A percentile compares a stretch with the other conserved stretches of the same genome.
These are phyloP conservation scores for Macrosiphum euphorbiae DNA, from an alignment of 2,888 invertebrate genomes.

Conservation along the genomic window DNA sequence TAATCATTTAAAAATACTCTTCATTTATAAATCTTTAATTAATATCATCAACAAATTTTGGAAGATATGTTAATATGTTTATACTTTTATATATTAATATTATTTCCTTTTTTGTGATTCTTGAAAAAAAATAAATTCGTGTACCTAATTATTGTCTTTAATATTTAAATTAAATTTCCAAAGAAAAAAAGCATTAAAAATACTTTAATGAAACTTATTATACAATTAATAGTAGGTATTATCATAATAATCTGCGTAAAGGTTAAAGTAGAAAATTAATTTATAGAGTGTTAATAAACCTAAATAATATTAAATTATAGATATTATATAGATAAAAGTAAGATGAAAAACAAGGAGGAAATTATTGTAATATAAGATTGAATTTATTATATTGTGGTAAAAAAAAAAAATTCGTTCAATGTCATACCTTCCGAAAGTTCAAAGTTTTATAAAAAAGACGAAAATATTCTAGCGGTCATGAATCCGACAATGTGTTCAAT, in stretches of 20 bases:
- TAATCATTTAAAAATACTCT: background rate
- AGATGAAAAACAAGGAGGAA: background rate
- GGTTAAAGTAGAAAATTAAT: background rate
- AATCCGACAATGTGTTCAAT: conserved; percentile 23
- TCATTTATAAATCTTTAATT: background rate
- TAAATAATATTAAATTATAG: background rate
- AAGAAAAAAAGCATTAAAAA: background rate
- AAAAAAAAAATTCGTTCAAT: conserved; percentile 41
- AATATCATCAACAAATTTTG: background rate
- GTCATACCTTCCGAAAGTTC: conserved; percentile 54
- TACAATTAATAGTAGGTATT: background rate
- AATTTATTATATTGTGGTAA: conserved; percentile 9
- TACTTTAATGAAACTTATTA: background rate
- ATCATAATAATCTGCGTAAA: background rate
- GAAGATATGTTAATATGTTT: background rate
- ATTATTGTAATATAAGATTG: background rate
- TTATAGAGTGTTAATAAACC: conserved; percentile 10
- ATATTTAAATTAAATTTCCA: background rate
- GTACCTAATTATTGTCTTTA: background rate
- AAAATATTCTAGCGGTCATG: conserved; percentile 27
- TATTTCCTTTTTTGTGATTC: background rate
- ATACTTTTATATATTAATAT: background rate
- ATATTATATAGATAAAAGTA: background rate
- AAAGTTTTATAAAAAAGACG: conserved; percentile 43
- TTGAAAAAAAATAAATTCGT: background rate